These are phyloP conservation scores for Brachionus angularis DNA, from an alignment of 1,140 invertebrate species.

Conservation along the genomic window DNA sequence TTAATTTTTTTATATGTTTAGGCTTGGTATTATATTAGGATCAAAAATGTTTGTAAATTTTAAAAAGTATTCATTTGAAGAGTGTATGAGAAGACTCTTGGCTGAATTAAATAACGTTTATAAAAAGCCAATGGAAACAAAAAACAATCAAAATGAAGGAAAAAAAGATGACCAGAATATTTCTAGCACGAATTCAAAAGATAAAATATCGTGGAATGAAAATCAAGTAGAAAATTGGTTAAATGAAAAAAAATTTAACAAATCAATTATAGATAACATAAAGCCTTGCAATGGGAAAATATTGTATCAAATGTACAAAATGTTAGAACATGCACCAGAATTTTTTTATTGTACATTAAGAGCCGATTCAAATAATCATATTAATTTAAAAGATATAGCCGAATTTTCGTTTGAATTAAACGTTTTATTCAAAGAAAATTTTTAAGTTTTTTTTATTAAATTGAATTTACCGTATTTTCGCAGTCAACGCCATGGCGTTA, in stretches of 20 bases:
- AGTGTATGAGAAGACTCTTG: conserved; percentile 21
- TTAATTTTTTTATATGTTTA: not conserved
- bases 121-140: too few relatives aligned
- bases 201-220: conserved; percentile 13
- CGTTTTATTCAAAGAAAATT: too few relatives aligned
- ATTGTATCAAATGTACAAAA: conserved; percentile 40
- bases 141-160: not conserved
- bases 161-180: not conserved
- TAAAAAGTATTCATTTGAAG: not conserved
- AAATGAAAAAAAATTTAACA: conserved; percentile 12
- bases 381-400: too few relatives aligned
- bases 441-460: too few relatives aligned
- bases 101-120: too few relatives aligned
- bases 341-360: too few relatives aligned
- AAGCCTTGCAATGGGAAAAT: conserved; percentile 41
- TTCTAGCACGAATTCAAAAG: not conserved
- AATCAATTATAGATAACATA: conserved; percentile 1
- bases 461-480: too few relatives aligned
- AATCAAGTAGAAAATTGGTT: conserved; percentile 24
- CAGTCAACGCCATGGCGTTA: too few relatives aligned
- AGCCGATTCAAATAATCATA: too few relatives aligned
- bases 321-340: conserved; percentile 44
- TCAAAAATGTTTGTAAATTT: conserved; percentile 36
- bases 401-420: too few relatives aligned
- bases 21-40: conserved; percentile 41